phyloP scores from a whole-genome alignment of 2,113 vertebrate species.

The Mohoua ochrocephala region DNA sequence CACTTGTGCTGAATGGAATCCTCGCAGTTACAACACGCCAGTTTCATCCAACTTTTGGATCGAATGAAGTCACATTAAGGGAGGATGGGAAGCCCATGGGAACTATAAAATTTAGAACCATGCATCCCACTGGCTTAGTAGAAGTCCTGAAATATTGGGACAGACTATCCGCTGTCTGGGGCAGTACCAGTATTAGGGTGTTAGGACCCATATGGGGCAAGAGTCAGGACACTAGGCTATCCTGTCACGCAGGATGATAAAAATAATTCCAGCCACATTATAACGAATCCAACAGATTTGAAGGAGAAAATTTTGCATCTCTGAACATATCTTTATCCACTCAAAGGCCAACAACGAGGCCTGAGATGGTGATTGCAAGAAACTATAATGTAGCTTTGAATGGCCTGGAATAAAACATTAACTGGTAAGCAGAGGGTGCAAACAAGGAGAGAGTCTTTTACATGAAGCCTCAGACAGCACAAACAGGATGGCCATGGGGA shows the following conservation, averaged over 20 bases:
- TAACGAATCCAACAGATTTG: neutral
- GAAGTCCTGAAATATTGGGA: neutral
- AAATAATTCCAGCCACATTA: neutral
- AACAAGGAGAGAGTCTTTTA: constrained; percentile 30
- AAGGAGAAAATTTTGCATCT: neutral
- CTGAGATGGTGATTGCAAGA: neutral
- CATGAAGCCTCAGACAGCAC: neutral
- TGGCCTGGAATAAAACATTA: neutral
- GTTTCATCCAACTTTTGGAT: neutral
- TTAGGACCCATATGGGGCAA: neutral
- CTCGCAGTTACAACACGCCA: neutral
- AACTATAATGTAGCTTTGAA: neutral
- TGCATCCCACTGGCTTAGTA: neutral
- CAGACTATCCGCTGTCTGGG: neutral
- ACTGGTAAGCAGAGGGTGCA: neutral
- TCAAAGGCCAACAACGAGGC: neutral
- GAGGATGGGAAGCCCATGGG: neutral
- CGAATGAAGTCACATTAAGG: neutral
- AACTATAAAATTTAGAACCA: neutral
- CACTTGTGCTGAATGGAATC: neutral
- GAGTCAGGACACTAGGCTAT: neutral
- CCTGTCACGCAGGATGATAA: neutral
- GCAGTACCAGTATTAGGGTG: neutral
- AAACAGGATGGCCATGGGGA: neutral
- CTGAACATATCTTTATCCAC: neutral